Evolutionary conservation across 2,797 vertebrate species (phyloP).

Genomic region (Tiaroga cobitis): DNA sequence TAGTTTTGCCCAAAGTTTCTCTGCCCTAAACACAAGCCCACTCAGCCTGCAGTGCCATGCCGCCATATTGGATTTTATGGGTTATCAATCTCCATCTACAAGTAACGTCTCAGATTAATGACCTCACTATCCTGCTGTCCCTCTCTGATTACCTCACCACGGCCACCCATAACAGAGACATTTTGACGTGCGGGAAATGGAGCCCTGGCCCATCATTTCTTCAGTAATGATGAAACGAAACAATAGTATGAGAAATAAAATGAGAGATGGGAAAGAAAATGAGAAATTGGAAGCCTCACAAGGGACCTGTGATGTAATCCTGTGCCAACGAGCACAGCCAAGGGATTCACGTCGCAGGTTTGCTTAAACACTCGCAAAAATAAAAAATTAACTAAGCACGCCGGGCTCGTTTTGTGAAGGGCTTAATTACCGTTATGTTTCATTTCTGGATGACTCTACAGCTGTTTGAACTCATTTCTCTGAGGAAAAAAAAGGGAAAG

Average conservation of each 20-base stretch:
- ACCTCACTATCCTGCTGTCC: slow-evolving; percentile 51
- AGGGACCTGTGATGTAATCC: slow-evolving; percentile 8
- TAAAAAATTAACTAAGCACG: slow-evolving; percentile 15
- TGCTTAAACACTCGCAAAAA: slow-evolving; percentile 13
- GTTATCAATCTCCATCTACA: slow-evolving; percentile 56
- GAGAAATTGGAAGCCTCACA: background rate
- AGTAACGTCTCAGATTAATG: slow-evolving; percentile 57
- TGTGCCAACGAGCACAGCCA: background rate
- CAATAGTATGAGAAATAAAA: slow-evolving; percentile 36
- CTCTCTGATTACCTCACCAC: slow-evolving; percentile 53
- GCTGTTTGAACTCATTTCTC: slow-evolving; percentile 28
- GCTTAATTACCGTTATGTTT: slow-evolving; percentile 30
- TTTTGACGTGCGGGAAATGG: slow-evolving; percentile 40
- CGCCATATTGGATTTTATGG: slow-evolving; percentile 35
- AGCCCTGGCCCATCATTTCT: slow-evolving; percentile 52
- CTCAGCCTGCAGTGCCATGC: background rate
- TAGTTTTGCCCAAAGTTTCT: background rate
- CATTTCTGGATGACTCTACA: slow-evolving; percentile 25
- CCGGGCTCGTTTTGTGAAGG: slow-evolving; percentile 28
- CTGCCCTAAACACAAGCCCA: background rate
- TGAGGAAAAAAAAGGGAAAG: background rate
- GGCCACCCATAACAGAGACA: slow-evolving; percentile 38
- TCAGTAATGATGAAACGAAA: slow-evolving; percentile 46
- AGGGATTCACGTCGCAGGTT: background rate
- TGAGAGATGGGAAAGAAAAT: slow-evolving; percentile 31